These are phyloP conservation scores for Pterocles orientalis DNA, from an alignment of 2,113 vertebrate species.

Conservation along the genomic window DNA sequence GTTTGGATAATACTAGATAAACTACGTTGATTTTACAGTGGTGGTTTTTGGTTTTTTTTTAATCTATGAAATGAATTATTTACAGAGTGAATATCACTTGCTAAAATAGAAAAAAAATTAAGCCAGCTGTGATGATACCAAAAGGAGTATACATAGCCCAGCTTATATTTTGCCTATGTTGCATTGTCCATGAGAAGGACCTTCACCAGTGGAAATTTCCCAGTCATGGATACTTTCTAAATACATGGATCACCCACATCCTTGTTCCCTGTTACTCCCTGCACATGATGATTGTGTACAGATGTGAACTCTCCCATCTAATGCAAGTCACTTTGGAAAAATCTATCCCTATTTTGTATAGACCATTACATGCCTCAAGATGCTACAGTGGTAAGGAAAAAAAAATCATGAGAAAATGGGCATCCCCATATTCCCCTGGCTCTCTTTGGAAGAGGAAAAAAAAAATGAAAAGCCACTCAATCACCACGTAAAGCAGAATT, in stretches of 20 bases:
- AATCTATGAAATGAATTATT: neutral
- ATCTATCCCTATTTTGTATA: neutral
- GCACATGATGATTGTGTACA: neutral
- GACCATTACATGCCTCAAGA: too few relatives aligned
- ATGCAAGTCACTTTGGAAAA: neutral
- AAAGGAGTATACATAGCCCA: neutral
- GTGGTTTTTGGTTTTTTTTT: neutral
- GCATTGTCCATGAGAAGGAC: neutral
- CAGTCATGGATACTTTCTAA: neutral
- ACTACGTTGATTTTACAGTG: neutral
- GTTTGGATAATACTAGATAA: neutral
- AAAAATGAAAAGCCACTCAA: neutral
- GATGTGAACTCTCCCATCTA: neutral
- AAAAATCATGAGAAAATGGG: rapidly evolving
- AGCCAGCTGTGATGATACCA: neutral
- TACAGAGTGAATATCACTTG: neutral
- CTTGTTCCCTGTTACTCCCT: neutral
- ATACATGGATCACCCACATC: neutral
- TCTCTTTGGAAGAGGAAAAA: neutral
- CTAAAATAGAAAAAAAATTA: neutral
- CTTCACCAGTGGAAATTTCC: neutral
- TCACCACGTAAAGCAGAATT: neutral
- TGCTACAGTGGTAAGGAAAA: neutral
- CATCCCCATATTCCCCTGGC: neutral
- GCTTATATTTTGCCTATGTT: neutral